Base-by-base conservation (phyloP, 1,140 invertebrate genomes). In the Drosophila mayri region DNA sequence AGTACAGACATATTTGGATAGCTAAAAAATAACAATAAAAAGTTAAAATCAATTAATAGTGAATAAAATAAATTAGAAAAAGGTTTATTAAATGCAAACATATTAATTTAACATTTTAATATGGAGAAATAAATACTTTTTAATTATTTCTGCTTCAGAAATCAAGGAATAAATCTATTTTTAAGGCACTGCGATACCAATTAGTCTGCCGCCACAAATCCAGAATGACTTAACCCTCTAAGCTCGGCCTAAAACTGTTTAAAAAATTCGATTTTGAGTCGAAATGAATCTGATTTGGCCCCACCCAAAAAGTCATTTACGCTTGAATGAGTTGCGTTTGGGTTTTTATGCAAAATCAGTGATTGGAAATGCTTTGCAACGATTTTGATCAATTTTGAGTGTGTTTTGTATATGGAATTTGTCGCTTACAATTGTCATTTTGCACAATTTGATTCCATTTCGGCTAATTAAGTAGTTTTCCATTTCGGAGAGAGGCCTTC, bases 351-450 rank as follows among this genome's bases (percentile, higher is more conserved):
- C 78, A 47, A 90, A 90, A 90, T 79, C 85, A 90, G 37, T 90
- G 85, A 90, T 90, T 90, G 85, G 85, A 90, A 90, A 90, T 90
- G 60, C 68, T 79, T 70, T 60, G 65, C 60, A 60, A 75, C 55
- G 78, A 88, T 80, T 85, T 88, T 88, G 85, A 88, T 79, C 85
- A 79, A 90, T 88, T 88, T 88, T 88, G 85, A 88, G 63, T 75
- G 61, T 77, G 32, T 70, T 62, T 68, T 74, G 63, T 77, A 28
- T 61, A 71, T 85, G 82, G 77, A 84, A 80, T 84, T 77, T 77
- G 67, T 65, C 60, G 65, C 66, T 55, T 65, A 57, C 77, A 86
- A 86, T 86, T 85, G 73, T 78, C 47, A 70, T 62, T 63, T 74
- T 50, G 66, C 32, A 76, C 76, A 71, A 84, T 84, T 76, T 58